phyloP scores from a whole-genome alignment of 2,888 invertebrate species.

The Tanytarsus gracilentus region DNA sequence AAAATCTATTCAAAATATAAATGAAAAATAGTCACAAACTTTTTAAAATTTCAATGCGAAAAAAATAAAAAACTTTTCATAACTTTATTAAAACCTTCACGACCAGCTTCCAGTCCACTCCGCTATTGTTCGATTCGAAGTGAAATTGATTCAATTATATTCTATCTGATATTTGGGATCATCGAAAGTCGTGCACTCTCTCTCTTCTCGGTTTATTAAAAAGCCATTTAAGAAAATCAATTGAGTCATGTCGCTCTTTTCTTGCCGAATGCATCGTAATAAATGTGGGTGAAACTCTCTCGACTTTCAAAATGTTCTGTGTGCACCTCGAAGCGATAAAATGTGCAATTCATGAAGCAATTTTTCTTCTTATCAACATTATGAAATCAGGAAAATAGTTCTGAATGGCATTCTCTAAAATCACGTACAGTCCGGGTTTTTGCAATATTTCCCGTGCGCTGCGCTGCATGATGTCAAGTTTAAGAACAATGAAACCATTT shows the following conservation, averaged over 20 bases:
- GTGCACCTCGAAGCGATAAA: not conserved
- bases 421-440: not conserved
- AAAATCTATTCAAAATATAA: no score
- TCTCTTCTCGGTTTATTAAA: constrained; percentile 11
- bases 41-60: no score
- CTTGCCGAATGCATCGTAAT: not conserved
- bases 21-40: no score
- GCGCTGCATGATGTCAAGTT: not conserved
- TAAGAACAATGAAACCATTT: not conserved
- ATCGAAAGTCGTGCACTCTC: constrained; percentile 15
- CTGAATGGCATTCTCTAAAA: not conserved
- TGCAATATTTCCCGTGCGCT: no score
- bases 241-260: constrained; percentile 12
- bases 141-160: constrained; percentile 15
- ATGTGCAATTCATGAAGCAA: constrained; percentile 13
- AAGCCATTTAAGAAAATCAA: constrained; percentile 18
- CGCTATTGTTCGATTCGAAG: no score
- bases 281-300: not conserved
- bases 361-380: constrained; percentile 19
- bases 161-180: constrained; percentile 12
- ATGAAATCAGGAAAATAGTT: constrained; percentile 8
- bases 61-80: no score
- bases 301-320: not conserved
- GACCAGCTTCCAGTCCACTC: no score
- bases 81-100: no score